A percentile compares a stretch with the other conserved stretches of the same genome.
Conservation (phyloP, 1,140 invertebrate species). For the Fragariocoptes setiger region DNA sequence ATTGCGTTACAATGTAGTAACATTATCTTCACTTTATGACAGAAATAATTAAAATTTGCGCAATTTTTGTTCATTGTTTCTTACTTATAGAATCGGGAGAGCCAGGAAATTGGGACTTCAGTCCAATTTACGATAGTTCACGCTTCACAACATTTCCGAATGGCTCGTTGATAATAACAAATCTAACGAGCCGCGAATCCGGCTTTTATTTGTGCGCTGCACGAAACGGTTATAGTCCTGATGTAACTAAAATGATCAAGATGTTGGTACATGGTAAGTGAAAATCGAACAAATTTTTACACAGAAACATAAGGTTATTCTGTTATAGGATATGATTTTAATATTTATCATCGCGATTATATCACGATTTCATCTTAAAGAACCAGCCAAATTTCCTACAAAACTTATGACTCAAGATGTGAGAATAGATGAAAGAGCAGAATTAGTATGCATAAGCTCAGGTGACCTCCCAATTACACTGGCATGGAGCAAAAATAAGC, state of each 20-base stretch:
- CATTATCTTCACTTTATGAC: no score
- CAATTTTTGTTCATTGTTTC: no score
- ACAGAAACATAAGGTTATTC: no score
- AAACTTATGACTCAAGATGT: not conserved
- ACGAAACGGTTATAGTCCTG: not conserved
- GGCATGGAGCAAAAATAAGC: not conserved
- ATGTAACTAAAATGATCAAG: not conserved
- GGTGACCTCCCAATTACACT: not conserved
- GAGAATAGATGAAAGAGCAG: not conserved
- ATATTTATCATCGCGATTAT: no score
- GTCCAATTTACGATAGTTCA: not conserved
- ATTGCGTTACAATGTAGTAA: no score
- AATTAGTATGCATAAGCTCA: not conserved
- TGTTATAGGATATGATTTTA: no score
- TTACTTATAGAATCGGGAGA: no score
- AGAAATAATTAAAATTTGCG: no score
- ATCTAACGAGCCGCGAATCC: not conserved
- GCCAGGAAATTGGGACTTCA: not conserved
- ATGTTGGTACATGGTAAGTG: not conserved
- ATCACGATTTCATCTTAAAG: no score
- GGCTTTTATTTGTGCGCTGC: not conserved
- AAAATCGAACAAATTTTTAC: no score
- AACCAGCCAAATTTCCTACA: not conserved
- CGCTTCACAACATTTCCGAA: not conserved
- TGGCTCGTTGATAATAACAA: not conserved